Evolutionary conservation across 2,797 vertebrate genomes (phyloP).

Genomic region (Centroberyx gerrardi): DNA sequence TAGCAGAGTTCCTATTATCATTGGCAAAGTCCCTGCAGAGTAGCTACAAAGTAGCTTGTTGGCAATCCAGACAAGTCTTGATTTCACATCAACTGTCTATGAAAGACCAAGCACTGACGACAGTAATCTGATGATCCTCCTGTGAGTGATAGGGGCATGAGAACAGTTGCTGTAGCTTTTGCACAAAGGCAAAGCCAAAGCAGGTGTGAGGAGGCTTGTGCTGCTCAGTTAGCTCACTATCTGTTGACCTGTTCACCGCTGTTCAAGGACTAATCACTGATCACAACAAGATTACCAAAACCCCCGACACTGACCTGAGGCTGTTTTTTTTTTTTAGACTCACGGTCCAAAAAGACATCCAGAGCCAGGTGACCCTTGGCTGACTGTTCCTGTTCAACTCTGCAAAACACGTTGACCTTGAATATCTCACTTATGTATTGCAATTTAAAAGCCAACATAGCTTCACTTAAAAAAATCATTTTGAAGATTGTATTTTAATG

Average conservation of each 20-base stretch:
- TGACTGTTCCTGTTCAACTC: conserved; percentile 16
- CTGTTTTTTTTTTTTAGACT: conserved; percentile 51
- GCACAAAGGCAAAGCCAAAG: conserved; percentile 49
- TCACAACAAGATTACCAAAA: conserved; percentile 80
- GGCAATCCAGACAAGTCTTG: conserved; percentile 50
- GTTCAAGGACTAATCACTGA: conserved; percentile 81
- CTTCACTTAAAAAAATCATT: conserved; percentile 6
- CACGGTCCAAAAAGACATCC: conserved; percentile 28
- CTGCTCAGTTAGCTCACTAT: conserved; percentile 67
- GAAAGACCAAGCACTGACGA: conserved; percentile 42
- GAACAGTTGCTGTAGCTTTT: conserved; percentile 53
- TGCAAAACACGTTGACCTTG: conserved; percentile 56
- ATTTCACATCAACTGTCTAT: conserved; percentile 51
- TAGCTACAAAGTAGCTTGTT: conserved; percentile 60
- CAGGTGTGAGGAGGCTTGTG: conserved; percentile 71
- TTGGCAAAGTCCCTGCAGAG: conserved; percentile 59
- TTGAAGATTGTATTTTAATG: conserved; percentile 34
- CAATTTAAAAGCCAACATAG: conserved; percentile 7
- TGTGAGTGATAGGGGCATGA: conserved; percentile 43
- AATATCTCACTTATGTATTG: conserved; percentile 43
- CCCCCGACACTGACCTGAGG: conserved; percentile 70
- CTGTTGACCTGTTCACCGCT: conserved; percentile 77
- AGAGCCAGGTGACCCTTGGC: conserved; percentile 40
- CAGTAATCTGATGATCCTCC: conserved; percentile 53
- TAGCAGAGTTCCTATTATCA: conserved; percentile 56